Base-by-base conservation (phyloP, 2,888 invertebrate genomes). In the Penaeus monodon region DNA sequence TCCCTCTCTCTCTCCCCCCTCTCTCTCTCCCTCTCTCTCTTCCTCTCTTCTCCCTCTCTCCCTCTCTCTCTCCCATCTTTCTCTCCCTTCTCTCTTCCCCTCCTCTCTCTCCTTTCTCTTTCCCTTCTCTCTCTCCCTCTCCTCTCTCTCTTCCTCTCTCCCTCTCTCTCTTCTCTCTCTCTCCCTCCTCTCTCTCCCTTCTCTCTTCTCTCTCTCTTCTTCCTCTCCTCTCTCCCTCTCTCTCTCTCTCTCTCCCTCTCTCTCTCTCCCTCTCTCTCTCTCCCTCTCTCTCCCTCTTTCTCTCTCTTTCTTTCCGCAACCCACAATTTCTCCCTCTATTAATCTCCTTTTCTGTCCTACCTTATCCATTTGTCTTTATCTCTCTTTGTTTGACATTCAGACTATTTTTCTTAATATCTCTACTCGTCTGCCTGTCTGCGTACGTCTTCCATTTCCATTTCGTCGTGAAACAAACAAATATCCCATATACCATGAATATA, bases 201-300 rank as follows among this genome's bases (percentile, higher is more conserved):
- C 76, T 49, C 76, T 76, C 76, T 76, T 76, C 76, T 76, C 76
- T 49, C 76, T 76, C 76, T 76, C 76, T 76, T 49, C 17, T 44
- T 74, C 74, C 12, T 44, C 44, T 44, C 22, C 76, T 76, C 76
- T 76, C 76, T 44, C 76, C 44, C 76, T 76, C 76, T 49, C 76
- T 76, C 76, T 76, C 76, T 49, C 76, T 76, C 76, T 76, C 76
- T 49, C 76, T 76, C 76, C 49, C 76, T 49, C 76, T 76, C 76
- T 76, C 76, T 49, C 76, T 76, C 76, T 76, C 76, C 17, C 76
- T 76, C 76, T 76, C 76, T 49, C 76, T 76, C 76, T 76, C 76
- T 76, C 76, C 17, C 74, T 74, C 74, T 74, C 74, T 4, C 74
- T 74, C 74, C 10, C 49, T 49, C 49, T 49, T 14, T 49, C 33